Evolutionary conservation across 92 coral and sea anemone species (phyloP).

Genomic region (Epizoanthus ramosus): DNA sequence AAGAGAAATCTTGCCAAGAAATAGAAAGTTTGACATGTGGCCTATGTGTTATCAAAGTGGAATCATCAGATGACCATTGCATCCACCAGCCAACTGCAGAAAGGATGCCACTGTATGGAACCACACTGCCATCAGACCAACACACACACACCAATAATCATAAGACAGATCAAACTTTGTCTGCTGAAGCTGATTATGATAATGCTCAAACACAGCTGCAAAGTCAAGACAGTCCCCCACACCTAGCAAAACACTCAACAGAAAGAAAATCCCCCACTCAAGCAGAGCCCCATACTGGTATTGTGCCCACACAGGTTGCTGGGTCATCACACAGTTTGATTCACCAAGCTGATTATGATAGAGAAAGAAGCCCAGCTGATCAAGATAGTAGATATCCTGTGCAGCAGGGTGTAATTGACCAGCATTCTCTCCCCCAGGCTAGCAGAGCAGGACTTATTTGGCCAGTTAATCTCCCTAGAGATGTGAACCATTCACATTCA

Average conservation of each 20-base stretch:
- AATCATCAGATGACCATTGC: not conserved
- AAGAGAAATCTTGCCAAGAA: not conserved
- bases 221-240: too few species aligned
- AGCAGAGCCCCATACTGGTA: not conserved
- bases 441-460: slow-evolving; percentile 15
- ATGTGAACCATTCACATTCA: not conserved
- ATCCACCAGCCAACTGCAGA: not conserved
- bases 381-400: not conserved
- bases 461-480: slow-evolving; percentile 10
- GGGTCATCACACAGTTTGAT: not conserved
- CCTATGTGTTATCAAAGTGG: slow-evolving; percentile 24
- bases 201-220: too few species aligned
- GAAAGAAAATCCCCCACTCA: not conserved
- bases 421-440: not conserved
- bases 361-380: not conserved
- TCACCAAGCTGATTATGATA: not conserved
- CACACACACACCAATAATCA: not conserved
- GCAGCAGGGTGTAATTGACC: not conserved
- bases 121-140: not conserved
- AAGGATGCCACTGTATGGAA: not conserved
- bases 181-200: not conserved
- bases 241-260: not conserved
- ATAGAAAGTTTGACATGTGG: slow-evolving; percentile 3
- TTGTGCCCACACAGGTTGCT: not conserved
- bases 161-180: not conserved